Evolutionary conservation across 2,888 invertebrate genomes (phyloP).

Genomic region (Danaus chrysippus): DNA sequence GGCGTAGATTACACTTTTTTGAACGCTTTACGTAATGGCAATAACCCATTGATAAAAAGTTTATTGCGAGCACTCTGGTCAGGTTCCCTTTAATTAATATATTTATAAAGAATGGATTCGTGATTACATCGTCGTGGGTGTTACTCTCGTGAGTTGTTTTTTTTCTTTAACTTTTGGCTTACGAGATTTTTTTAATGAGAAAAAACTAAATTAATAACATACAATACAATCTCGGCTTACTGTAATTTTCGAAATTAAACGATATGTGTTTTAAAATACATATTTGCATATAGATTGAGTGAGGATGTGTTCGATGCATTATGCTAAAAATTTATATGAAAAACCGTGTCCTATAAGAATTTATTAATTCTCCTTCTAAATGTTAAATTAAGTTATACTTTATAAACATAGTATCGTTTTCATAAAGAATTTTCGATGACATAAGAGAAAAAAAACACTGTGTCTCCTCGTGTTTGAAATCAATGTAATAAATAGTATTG

Average conservation of each 20-base stretch:
- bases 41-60: constrained; percentile 31
- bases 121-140: constrained; percentile 5
- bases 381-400: neutral
- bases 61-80: constrained; percentile 4
- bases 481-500: constrained; percentile 56
- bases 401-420: constrained; percentile 2
- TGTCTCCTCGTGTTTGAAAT: constrained; percentile 56
- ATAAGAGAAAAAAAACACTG: constrained; percentile 23
- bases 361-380: neutral
- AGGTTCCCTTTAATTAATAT: constrained; percentile 12
- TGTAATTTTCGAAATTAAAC: no score
- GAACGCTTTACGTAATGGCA: constrained; percentile 33
- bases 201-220: no score
- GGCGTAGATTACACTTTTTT: constrained; percentile 50
- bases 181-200: neutral
- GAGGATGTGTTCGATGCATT: no score
- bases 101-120: constrained; percentile 1
- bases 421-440: constrained; percentile 19
- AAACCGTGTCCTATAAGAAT: no score
- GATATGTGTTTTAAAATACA: no score
- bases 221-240: no score
- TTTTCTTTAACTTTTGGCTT: neutral
- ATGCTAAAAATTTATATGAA: no score
- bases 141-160: neutral
- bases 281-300: no score